phyloP scores from a whole-genome alignment of 2,888 invertebrate genomes.

The Clusia tigrina region DNA sequence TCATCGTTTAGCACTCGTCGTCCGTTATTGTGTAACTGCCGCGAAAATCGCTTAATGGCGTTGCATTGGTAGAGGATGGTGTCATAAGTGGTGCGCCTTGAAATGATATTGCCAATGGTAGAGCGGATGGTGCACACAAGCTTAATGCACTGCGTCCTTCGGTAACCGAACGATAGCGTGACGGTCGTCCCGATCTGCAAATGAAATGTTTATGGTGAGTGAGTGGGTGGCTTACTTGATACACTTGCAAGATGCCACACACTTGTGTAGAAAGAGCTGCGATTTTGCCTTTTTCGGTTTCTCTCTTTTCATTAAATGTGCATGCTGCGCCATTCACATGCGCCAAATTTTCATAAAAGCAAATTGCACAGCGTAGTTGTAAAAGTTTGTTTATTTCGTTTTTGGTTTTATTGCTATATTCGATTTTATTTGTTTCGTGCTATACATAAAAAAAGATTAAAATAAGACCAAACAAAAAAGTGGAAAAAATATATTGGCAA shows the following conservation, averaged over 20 bases:
- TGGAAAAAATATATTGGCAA: no score
- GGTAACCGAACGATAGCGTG: conserved; percentile 75
- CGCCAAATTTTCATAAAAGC: no score
- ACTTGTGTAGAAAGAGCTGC: neutral
- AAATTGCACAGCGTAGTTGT: no score
- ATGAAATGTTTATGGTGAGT: conserved; percentile 28
- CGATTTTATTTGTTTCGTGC: no score
- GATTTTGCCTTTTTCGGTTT: no score
- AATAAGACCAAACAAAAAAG: no score
- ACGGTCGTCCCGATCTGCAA: conserved; percentile 74
- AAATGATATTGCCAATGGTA: conserved; percentile 79
- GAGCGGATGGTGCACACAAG: conserved; percentile 75
- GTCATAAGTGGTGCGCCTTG: conserved; percentile 69
- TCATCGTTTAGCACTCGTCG: conserved; percentile 59
- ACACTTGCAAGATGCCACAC: neutral
- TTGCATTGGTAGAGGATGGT: conserved; percentile 59
- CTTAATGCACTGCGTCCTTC: conserved; percentile 76
- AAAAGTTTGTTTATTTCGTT: no score
- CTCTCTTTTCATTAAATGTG: no score
- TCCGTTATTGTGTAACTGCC: conserved; percentile 62
- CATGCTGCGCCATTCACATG: no score
- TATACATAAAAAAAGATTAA: no score
- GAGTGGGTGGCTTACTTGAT: conserved; percentile 21
- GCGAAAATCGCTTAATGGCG: conserved; percentile 63
- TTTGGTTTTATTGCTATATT: no score